These are phyloP conservation scores for Galerucella nymphaeae DNA, from an alignment of 2,888 invertebrate species.

Conservation along the genomic window DNA sequence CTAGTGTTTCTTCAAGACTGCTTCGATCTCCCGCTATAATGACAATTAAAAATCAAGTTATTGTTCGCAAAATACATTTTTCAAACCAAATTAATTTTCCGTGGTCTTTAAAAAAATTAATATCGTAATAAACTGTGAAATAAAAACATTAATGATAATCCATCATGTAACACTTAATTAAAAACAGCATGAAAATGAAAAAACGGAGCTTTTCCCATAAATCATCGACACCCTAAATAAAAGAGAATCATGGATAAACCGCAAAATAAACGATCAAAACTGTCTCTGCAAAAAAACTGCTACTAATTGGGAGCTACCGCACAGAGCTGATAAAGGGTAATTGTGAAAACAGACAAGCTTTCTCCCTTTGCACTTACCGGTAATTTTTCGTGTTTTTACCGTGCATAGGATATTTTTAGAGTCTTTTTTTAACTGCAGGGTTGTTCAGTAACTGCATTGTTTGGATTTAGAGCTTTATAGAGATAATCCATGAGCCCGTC, in stretches of 20 bases:
- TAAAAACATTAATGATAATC: neutral
- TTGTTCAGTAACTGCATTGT: conserved; percentile 17
- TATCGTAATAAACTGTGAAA: neutral
- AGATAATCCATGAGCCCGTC: conserved; percentile 8
- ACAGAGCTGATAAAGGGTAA: conserved; percentile 55
- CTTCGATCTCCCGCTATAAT: too few relatives aligned
- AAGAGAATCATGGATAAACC: conserved; percentile 35
- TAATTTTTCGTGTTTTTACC: conserved; percentile 34
- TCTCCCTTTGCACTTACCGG: conserved; percentile 11
- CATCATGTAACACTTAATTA: conserved; percentile 14
- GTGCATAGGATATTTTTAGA: conserved; percentile 3
- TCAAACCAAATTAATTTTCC: too few relatives aligned
- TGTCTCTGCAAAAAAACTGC: conserved; percentile 41
- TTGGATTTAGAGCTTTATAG: conserved; percentile 2
- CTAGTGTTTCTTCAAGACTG: too few relatives aligned
- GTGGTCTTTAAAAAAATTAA: neutral
- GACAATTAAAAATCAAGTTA: neutral
- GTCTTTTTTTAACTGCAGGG: conserved; percentile 20
- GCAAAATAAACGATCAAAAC: conserved; percentile 40
- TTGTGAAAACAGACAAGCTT: conserved; percentile 44
- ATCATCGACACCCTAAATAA: conserved; percentile 19
- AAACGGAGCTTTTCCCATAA: conserved; percentile 9
- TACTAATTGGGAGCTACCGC: conserved; percentile 54
- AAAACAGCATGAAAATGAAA: conserved; percentile 9
- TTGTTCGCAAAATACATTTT: neutral